Evolutionary conservation across 2,797 vertebrate genomes (phyloP), one percentile per base, ranked within the genome.

Genomic region (Sebastes nivosus): DNA sequence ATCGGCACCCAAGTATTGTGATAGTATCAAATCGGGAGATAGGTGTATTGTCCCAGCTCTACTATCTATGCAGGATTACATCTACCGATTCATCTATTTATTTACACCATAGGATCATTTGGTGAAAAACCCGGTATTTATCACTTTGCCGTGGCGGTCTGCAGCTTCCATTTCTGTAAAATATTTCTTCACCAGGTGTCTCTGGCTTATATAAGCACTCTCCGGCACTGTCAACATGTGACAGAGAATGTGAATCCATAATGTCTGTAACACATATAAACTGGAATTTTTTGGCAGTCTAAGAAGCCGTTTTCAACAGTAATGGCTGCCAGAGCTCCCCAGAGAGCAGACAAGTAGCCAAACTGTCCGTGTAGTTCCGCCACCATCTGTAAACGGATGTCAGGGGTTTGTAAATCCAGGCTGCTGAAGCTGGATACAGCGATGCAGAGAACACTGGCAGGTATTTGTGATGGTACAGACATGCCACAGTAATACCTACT

Each of bases 211-310:
- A 66, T 14, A 58, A 32, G 16, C 13, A 36, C 9, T n/a, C 2
- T 63, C 24, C 4, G 2, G 50, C 12, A n/a, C 27, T 30, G 54
- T 24, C 59, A 55, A 2, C 57, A 61, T 46, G 57, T 75, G 42
- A 46, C 50, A 77, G 34, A 60, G 46, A 42, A 52, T 75, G 64
- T 64, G 32, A 78, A 36, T 57, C 25, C 30, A 46, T 59, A 72
- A 67, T 46, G 50, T 36, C 20, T 24, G 7, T 38, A 24, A n/a
- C 10, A 30, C n/a, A 58, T 46, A 22, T 42, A 32, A 71, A 64
- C 22, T 50, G 7, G 5, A 25, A 52, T 30, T 18, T 29, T 29
- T 5, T 32, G 16, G 18, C 8, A 34, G 20, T 25, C 20, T 57
- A 64, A 70, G 50, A 64, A 20, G 2, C 9, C 20, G 7, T 58